These are phyloP conservation scores for Neodiprion pinetum DNA, from an alignment of 1,140 invertebrate species.

Conservation along the genomic window DNA sequence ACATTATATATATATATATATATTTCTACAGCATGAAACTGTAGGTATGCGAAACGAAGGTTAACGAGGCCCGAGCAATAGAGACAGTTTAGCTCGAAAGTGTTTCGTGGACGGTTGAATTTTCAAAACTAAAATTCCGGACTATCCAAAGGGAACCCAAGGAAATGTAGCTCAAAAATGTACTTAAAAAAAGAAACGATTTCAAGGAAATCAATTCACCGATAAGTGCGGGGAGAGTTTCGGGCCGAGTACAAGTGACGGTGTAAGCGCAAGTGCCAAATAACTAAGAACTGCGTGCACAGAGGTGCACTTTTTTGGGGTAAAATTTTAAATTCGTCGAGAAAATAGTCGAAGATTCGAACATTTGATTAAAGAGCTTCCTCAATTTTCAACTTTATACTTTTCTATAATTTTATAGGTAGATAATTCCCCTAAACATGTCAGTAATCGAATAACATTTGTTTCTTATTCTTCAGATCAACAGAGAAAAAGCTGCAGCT, in stretches of 20 bases:
- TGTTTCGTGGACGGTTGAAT: neutral
- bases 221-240: no score
- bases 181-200: neutral
- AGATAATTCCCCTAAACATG: no score
- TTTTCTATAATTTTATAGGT: no score
- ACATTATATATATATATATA: no score
- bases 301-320: neutral
- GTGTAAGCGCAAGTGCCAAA: slow-evolving; percentile 1
- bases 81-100: slow-evolving; percentile 2
- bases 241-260: slow-evolving; percentile 11
- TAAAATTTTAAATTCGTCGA: no score
- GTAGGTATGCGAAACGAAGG: slow-evolving; percentile 9
- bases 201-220: neutral
- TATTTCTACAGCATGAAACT: neutral
- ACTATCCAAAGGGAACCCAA: neutral
- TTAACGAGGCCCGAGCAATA: neutral
- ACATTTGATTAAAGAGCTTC: no score
- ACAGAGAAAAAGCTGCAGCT: no score
- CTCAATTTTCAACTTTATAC: no score
- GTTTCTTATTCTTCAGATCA: no score
- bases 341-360: no score
- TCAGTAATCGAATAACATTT: no score
- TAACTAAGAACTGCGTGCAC: slow-evolving; percentile 2
- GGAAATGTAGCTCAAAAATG: neutral
- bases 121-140: neutral